Evolutionary conservation across 2,113 vertebrate genomes (phyloP).

Genomic region (Chaetodon auriga): DNA sequence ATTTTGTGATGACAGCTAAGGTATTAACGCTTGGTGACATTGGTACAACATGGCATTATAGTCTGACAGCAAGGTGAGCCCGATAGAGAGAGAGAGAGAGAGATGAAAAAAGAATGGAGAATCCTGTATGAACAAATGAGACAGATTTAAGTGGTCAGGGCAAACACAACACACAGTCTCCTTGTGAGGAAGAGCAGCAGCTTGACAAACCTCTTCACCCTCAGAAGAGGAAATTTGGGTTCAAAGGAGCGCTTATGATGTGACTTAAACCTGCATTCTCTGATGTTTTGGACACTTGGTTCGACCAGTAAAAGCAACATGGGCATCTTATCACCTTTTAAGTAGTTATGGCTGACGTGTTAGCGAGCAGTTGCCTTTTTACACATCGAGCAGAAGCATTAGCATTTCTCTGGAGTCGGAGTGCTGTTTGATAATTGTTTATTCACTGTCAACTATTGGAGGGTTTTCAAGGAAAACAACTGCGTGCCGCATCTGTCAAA

Average conservation of each 20-base stretch:
- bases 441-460: background rate
- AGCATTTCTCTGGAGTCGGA: background rate
- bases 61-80: constrained; percentile 42
- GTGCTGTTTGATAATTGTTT: background rate
- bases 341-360: background rate
- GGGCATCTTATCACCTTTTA: background rate
- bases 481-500: background rate
- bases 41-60: constrained; percentile 63
- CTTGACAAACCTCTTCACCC: background rate
- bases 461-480: background rate
- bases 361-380: background rate
- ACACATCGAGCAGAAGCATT: background rate
- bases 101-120: constrained; percentile 6
- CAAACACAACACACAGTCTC: background rate
- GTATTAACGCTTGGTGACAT: constrained; percentile 70
- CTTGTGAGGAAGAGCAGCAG: background rate
- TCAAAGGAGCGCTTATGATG: background rate
- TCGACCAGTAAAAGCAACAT: background rate
- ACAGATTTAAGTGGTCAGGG: background rate
- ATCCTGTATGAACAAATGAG: constrained; percentile 1
- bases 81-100: background rate
- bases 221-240: background rate
- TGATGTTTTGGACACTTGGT: background rate
- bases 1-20: constrained; percentile 64
- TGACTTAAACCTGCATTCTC: background rate